Base-by-base conservation (phyloP, 2,888 invertebrate species). In the Dryobotodes eremita region DNA sequence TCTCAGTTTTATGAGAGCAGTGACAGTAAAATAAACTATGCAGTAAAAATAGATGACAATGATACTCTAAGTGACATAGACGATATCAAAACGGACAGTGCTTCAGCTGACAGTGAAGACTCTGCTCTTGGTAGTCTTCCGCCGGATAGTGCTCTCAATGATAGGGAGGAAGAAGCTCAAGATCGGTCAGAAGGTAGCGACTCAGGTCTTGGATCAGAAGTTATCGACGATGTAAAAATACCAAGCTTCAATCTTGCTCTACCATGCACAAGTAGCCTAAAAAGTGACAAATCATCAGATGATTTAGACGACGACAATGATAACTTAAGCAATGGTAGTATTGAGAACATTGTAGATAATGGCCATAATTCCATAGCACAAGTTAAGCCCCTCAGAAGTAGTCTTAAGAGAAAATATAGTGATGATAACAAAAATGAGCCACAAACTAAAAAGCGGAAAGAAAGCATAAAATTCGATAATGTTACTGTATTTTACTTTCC, bases 401-500 rank as follows among this genome's bases (percentile, higher is more conserved):
- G 97, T 94, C 96, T 98, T 73, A 98, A 98, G 95, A 95, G 98
- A 80, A 97, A 97, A 94, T 93, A 90, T 64, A 92, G 94, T 46
- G 91, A 93, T 92, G 93, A 95, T 90, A 92, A 94, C 76, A 95
- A 94, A 71, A 95, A 96, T 65, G 97, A 96, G 87, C 95, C 97
- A 10, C 94, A 95, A 42, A 89, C 94, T 82, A 97, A 98, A 91
- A 98, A 98, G 92, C 97, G 97, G 92, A 99, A 98, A 95, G 98
- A 98, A 89, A 98, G 98, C 65, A 99, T 99, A 84, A 98, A 98
- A 86, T 99, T 99, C 94, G 98, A 99, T 89, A 98, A 98, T 87
- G 99, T 99, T 0, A 99, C 99, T 36, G 99, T 99, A 17, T 99
- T 98, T 95, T 99, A 99, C 96, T 99, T 99, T 96, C 99, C 99